Evolutionary conservation across 2,888 invertebrate species (phyloP), one percentile per base, ranked within the genome.

Genomic region (Cheiracanthium punctorium): DNA sequence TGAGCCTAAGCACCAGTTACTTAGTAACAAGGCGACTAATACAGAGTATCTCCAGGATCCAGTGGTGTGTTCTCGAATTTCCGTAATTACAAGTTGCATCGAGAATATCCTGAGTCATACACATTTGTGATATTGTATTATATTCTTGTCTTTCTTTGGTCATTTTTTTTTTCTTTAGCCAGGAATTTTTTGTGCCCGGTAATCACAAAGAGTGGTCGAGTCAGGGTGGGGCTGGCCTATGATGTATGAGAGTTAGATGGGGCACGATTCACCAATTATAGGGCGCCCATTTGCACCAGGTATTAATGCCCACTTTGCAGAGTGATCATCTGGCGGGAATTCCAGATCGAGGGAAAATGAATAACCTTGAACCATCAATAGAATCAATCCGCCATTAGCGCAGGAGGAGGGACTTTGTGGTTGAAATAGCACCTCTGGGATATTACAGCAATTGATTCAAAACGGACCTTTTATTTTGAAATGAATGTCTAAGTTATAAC

Each of bases 201-300:
- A 82, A 82, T 82, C 76, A 82, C 52, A 82, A 76, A 30, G 82
- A 82, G 84, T 74, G 79, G n/a, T 20, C 24, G 29, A 24, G 30
- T 29, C 20, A 37, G 79, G 84, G 84, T 37, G 79, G 73, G 69
- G 58, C 37, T 33, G 41, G 37, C 24, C 0, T 30, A 79, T 85
- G 84, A 85, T 79, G 79, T 70, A 85, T 85, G 79, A 43, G 74
- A 74, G 74, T 85, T 70, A 58, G 74, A 85, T 79, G 69, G 24
- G n/a, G 30, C 84, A 85, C 79, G 84, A 85, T 67, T 52, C 70
- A 30, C 70, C 74, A 74, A 79, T 85, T 85, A 80, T 33, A 58
- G 24, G 2, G 14, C 43, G 33, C 14, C 29, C 5, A 52, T 24
- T 48, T 67, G 79, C 32, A 58, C 33, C 37, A 76, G 74, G 72